phyloP scores from a whole-genome alignment of 1,140 invertebrate species.

The Monomorium pharaonis region DNA sequence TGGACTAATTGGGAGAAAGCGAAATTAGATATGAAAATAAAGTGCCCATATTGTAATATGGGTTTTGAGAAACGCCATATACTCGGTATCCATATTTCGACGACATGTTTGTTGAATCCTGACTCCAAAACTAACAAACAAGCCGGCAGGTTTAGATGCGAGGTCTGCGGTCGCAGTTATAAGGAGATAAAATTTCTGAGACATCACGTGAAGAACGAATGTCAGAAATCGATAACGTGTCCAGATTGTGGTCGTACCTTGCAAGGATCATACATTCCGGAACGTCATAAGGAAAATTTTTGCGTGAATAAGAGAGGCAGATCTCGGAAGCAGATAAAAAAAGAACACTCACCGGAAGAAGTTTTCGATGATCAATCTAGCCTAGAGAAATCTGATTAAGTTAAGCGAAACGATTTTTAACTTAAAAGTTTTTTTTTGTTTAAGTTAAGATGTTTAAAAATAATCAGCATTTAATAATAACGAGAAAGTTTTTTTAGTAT shows the following conservation, averaged over 20 bases:
- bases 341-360: not conserved
- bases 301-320: not conserved
- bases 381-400: not conserved
- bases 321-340: not conserved
- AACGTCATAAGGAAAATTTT: not conserved
- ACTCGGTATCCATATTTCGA: conserved; percentile 44
- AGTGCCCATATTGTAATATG: conserved; percentile 18
- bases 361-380: not conserved
- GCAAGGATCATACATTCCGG: not conserved
- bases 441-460: not conserved
- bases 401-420: not conserved
- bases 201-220: conserved; percentile 65
- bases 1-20: not conserved
- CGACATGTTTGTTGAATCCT: conserved; percentile 45
- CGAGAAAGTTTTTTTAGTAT: not conserved
- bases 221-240: conserved; percentile 8
- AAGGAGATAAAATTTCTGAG: conserved; percentile 40
- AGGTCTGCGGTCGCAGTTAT: conserved; percentile 58
- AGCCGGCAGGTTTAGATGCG: conserved; percentile 28
- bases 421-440: not conserved
- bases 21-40: not conserved
- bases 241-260: not conserved
- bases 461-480: not conserved
- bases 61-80: not conserved
- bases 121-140: not conserved